These are phyloP conservation scores for Geophilus truncorum DNA, from an alignment of 2,888 invertebrate species.

Conservation along the genomic window DNA sequence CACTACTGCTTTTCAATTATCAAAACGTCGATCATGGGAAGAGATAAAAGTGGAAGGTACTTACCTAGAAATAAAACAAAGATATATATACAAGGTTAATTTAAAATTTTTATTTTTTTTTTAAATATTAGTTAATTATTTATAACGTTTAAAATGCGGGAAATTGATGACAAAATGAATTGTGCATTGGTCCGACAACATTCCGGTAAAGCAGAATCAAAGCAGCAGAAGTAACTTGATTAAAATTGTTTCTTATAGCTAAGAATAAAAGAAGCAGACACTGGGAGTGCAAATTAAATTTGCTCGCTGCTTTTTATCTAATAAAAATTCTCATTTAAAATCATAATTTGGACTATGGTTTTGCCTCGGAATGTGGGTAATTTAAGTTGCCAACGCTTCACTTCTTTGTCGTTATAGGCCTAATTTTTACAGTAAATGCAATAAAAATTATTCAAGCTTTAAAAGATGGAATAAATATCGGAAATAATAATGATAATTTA, in stretches of 20 bases:
- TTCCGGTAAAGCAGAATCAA: conserved; percentile 4
- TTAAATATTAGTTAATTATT: not conserved
- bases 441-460: not conserved
- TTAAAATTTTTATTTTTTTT: too few species aligned
- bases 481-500: not conserved
- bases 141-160: not conserved
- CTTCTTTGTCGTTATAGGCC: conserved; percentile 7
- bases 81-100: not conserved
- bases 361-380: conserved; percentile 6
- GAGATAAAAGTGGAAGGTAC: not conserved
- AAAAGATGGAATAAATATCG: not conserved
- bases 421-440: not conserved
- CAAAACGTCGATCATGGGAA: not conserved
- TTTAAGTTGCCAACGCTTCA: not conserved
- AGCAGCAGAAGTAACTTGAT: conserved; percentile 5
- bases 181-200: not conserved
- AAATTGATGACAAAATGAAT: conserved; percentile 1
- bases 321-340: conserved; percentile 27
- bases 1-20: not conserved
- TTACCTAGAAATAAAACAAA: not conserved
- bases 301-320: conserved; percentile 21
- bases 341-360: conserved; percentile 16
- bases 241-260: conserved; percentile 1
- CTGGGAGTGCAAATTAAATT: conserved; percentile 5
- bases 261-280: conserved; percentile 14